These are phyloP conservation scores for Trididemnum clinides DNA, from an alignment of 23 tunicate species.

Conservation along the genomic window DNA sequence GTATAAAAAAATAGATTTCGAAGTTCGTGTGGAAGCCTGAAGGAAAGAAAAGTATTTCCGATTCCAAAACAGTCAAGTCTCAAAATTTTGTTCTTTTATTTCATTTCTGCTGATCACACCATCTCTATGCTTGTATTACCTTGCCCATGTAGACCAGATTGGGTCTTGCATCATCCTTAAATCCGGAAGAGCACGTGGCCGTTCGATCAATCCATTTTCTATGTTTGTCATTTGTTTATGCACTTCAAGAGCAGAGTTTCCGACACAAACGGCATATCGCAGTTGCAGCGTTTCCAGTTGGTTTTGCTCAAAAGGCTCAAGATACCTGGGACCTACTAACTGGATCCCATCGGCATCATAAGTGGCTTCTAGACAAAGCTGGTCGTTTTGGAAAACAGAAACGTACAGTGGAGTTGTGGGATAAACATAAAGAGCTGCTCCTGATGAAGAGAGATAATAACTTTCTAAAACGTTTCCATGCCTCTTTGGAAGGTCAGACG, in stretches of 20 bases:
- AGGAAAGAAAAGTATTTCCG: too few species aligned
- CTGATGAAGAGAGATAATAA: constrained; percentile 60
- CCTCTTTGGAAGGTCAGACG: constrained; percentile 61
- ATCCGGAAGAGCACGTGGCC: constrained; percentile 68
- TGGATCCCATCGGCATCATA: background rate
- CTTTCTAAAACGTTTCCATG: constrained; percentile 76
- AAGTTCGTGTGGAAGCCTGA: too few species aligned
- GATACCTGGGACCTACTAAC: constrained; percentile 27
- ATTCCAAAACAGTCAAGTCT: too few species aligned
- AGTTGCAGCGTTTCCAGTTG: background rate
- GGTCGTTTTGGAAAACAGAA: constrained; percentile 18
- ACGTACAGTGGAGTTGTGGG: constrained; percentile 49
- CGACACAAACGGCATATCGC: constrained; percentile 42
- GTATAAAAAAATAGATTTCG: too few species aligned
- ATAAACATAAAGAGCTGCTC: constrained; percentile 41
- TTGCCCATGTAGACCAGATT: constrained; percentile 94
- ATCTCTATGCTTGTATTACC: too few species aligned
- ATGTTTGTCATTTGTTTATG: constrained; percentile 42
- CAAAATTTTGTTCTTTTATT: too few species aligned
- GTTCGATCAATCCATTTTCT: constrained; percentile 34
- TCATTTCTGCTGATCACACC: too few species aligned
- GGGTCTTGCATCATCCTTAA: constrained; percentile 76
- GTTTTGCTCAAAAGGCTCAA: background rate
- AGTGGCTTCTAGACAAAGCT: constrained; percentile 36
- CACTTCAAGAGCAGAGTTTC: background rate